phyloP scores from a whole-genome alignment of 2,797 vertebrate genomes.

The Sebastes vulpes region DNA sequence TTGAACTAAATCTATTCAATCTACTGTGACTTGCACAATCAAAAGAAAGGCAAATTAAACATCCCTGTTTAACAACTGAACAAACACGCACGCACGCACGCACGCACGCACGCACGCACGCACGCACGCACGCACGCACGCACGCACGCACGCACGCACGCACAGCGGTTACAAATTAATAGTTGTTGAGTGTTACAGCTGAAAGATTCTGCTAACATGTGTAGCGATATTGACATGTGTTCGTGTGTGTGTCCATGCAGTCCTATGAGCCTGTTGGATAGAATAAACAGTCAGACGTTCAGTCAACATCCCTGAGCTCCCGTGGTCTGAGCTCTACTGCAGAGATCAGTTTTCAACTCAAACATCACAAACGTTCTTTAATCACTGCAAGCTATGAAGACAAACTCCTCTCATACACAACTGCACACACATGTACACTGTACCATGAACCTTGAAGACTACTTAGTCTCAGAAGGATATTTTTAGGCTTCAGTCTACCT shows the following conservation, averaged over 20 bases:
- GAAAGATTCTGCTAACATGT: constrained; percentile 14
- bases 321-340: constrained; percentile 18
- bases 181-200: constrained; percentile 16
- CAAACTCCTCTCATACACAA: not conserved
- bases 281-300: constrained; percentile 21
- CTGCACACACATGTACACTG: not conserved
- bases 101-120: not conserved
- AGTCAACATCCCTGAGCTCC: constrained; percentile 30
- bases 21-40: not conserved
- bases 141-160: not conserved
- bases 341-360: constrained; percentile 14
- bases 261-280: constrained; percentile 8
- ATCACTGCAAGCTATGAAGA: constrained; percentile 7
- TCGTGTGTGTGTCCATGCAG: constrained; percentile 3
- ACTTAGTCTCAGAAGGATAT: not conserved
- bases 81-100: not conserved
- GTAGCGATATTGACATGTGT: constrained; percentile 1
- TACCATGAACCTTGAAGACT: not conserved
- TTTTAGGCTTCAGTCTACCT: constrained; percentile 3
- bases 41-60: not conserved
- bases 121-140: not conserved
- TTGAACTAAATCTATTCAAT: constrained; percentile 1
- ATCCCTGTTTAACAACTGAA: not conserved
- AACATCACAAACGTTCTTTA: not conserved
- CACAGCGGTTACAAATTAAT: constrained; percentile 18